Conservation (phyloP, 1,140 invertebrate genomes). For the Ceratosolen solmsi region DNA sequence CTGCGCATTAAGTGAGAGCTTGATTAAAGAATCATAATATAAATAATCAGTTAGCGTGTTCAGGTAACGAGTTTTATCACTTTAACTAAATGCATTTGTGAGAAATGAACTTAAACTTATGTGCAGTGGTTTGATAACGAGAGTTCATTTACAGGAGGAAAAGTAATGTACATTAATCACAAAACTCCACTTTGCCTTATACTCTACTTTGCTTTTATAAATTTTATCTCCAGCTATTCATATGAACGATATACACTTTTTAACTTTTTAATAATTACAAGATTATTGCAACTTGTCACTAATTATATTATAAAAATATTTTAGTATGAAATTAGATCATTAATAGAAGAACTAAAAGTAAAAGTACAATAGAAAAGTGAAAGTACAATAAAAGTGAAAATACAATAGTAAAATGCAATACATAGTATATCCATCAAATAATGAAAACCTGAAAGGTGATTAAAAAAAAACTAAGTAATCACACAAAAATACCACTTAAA, state of each 20-base stretch:
- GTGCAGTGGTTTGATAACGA: conserved; percentile 43
- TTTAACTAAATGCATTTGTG: conserved; percentile 31
- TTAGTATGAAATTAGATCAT: too few species aligned
- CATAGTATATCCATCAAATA: too few species aligned
- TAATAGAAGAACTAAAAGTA: too few species aligned
- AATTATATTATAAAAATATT: too few species aligned
- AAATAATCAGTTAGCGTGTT: conserved; percentile 35
- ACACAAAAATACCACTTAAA: too few species aligned
- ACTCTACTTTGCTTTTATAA: conserved; percentile 14
- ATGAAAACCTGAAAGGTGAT: too few species aligned
- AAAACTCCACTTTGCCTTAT: too few species aligned
- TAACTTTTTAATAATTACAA: neutral
- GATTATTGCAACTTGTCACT: neutral
- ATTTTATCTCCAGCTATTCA: neutral
- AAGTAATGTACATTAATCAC: conserved; percentile 43
- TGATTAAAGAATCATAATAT: neutral
- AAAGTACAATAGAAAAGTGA: too few species aligned
- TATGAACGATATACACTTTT: neutral
- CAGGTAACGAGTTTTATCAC: conserved; percentile 46
- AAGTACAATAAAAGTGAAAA: too few species aligned
- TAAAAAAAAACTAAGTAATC: too few species aligned
- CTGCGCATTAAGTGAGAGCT: neutral
- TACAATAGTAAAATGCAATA: too few species aligned
- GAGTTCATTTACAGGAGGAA: conserved; percentile 25
- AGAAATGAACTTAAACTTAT: conserved; percentile 47